Conservation (phyloP, 1,140 invertebrate species). For the Drosophila nasuta region DNA sequence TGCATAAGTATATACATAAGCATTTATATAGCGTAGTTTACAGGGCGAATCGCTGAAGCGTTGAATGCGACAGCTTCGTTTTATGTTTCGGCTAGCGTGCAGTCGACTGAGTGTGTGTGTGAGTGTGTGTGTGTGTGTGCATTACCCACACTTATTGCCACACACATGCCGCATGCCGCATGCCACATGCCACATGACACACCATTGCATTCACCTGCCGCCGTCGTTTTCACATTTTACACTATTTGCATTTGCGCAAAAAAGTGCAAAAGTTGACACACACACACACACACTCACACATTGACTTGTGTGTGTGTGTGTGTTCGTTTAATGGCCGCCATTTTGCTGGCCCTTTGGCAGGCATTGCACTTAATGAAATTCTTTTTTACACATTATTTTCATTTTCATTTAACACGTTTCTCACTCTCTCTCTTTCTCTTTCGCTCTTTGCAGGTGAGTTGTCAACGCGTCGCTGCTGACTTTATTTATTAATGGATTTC, state of each 20-base stretch:
- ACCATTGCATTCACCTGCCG: conserved; percentile 31
- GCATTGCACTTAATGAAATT: conserved; percentile 79
- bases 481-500: conserved; percentile 81
- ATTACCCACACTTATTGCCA: conserved; percentile 24
- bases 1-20: conserved; percentile 28
- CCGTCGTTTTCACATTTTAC: conserved; percentile 56
- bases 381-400: conserved; percentile 40
- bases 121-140: conserved; percentile 9
- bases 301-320: conserved; percentile 15
- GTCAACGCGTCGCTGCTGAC: conserved; percentile 47
- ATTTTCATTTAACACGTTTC: conserved; percentile 31
- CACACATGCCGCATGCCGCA: conserved; percentile 7
- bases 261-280: conserved; percentile 82
- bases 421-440: conserved; percentile 13
- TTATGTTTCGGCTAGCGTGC: conserved; percentile 37
- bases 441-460: conserved; percentile 70
- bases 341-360: conserved; percentile 61
- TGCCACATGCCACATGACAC: conserved; percentile 3
- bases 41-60: conserved; percentile 70
- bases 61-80: conserved; percentile 49
- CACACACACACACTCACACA: conserved; percentile 34
- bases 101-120: too few species aligned
- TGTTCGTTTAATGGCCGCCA: conserved; percentile 62
- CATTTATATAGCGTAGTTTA: conserved; percentile 25
- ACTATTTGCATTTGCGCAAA: conserved; percentile 80